Evolutionary conservation across 1,140 invertebrate genomes (phyloP).

Genomic region (Pogonus chalceus): DNA sequence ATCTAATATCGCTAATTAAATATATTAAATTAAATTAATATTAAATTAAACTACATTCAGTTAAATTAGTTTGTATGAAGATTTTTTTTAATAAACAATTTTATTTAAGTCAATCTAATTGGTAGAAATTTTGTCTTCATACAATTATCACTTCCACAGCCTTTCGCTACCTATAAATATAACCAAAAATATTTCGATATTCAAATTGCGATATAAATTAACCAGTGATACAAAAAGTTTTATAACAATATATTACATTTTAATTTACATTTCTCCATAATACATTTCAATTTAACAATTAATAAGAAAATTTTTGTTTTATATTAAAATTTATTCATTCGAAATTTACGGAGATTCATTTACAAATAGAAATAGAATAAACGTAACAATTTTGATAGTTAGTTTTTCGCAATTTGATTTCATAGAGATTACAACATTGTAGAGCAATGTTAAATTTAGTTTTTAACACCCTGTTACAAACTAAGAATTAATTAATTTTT

Average conservation of each 20-base stretch:
- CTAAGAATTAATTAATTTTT: conserved; percentile 6
- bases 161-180: conserved; percentile 1
- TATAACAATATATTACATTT: background rate
- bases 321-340: too few species aligned
- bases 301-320: background rate
- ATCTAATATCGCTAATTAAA: background rate
- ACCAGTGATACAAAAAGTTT: background rate
- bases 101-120: background rate
- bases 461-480: conserved; percentile 2
- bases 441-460: background rate
- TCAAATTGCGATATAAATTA: background rate
- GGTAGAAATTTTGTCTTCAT: background rate
- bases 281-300: background rate
- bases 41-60: background rate
- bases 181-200: conserved; percentile 3
- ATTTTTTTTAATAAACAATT: background rate
- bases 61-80: background rate
- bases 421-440: background rate
- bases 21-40: background rate
- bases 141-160: background rate
- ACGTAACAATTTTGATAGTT: too few species aligned
- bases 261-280: background rate
- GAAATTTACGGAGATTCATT: too few species aligned
- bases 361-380: too few species aligned
- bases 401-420: too few species aligned